A percentile compares a stretch with the other conserved stretches of the same genome.
These are phyloP conservation scores for Nemotelus nigrinus DNA, from an alignment of 2,888 invertebrate genomes.

Conservation along the genomic window DNA sequence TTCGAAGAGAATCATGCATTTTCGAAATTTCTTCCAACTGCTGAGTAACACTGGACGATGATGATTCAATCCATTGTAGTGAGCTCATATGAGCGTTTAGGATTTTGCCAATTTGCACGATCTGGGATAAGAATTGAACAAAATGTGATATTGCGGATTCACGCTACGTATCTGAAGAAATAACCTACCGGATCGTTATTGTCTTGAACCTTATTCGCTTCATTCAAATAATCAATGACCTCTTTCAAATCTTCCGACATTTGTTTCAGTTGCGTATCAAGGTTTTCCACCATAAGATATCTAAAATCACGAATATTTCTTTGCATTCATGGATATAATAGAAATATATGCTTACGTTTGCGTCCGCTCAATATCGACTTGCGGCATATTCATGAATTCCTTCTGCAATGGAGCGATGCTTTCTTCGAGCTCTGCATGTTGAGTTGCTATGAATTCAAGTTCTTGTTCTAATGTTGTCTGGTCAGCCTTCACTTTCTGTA, in stretches of 20 bases:
- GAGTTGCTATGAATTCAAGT: conserved; percentile 90
- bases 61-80: conserved; percentile 92
- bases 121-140: conserved; percentile 67
- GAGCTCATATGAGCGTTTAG: conserved; percentile 97
- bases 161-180: neutral
- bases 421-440: conserved; percentile 92
- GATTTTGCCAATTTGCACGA: conserved; percentile 91
- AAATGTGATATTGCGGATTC: neutral
- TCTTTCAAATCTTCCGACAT: conserved; percentile 96
- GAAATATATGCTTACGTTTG: conserved; percentile 73
- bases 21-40: conserved; percentile 85
- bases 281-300: conserved; percentile 87
- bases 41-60: conserved; percentile 78
- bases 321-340: neutral
- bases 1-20: conserved; percentile 78
- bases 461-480: conserved; percentile 92
- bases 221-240: conserved; percentile 93
- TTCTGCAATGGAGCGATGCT: conserved; percentile 86
- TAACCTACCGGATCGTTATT: conserved; percentile 83
- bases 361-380: conserved; percentile 88
- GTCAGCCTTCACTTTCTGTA: conserved; percentile 88
- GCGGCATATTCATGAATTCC: conserved; percentile 74
- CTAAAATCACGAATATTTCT: conserved; percentile 62
- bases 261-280: conserved; percentile 90
- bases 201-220: conserved; percentile 84